These are phyloP conservation scores for Tricholauxania praeusta DNA, from an alignment of 2,888 invertebrate species.

Conservation along the genomic window DNA sequence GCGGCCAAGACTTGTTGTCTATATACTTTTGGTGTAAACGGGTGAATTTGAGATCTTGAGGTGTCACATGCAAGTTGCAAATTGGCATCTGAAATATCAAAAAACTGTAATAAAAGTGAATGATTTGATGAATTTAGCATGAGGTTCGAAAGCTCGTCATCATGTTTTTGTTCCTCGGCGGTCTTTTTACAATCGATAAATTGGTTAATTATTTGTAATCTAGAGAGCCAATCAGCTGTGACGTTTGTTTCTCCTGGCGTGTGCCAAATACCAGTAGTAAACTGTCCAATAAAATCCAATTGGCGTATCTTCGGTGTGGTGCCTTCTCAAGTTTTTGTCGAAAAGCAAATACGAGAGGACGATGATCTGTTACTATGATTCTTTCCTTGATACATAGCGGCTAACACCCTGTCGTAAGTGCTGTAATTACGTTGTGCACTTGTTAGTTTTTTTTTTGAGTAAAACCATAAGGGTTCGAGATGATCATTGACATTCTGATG, in stretches of 20 bases:
- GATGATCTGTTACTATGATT: slow-evolving; percentile 44
- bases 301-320: slow-evolving; percentile 59
- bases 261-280: slow-evolving; percentile 35
- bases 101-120: slow-evolving; percentile 2
- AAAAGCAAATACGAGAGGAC: slow-evolving; percentile 53
- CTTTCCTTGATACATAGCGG: background rate
- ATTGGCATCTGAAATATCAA: slow-evolving; percentile 16
- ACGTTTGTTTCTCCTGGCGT: too few relatives aligned
- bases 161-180: slow-evolving; percentile 28
- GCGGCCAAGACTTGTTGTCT: background rate
- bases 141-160: slow-evolving; percentile 18
- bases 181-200: slow-evolving; percentile 29
- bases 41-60: slow-evolving; percentile 28
- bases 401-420: slow-evolving; percentile 8
- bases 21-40: slow-evolving; percentile 27
- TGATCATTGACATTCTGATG: slow-evolving; percentile 39
- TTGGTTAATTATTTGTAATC: too few relatives aligned
- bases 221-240: slow-evolving; percentile 32
- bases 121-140: background rate
- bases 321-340: slow-evolving; percentile 51
- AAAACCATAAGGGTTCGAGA: too few relatives aligned
- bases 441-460: slow-evolving; percentile 57
- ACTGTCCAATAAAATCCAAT: slow-evolving; percentile 53
- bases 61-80: slow-evolving; percentile 23
- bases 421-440: too few relatives aligned